Evolutionary conservation across 2,113 vertebrate genomes (phyloP).

Genomic region (Perccottus glenii): DNA sequence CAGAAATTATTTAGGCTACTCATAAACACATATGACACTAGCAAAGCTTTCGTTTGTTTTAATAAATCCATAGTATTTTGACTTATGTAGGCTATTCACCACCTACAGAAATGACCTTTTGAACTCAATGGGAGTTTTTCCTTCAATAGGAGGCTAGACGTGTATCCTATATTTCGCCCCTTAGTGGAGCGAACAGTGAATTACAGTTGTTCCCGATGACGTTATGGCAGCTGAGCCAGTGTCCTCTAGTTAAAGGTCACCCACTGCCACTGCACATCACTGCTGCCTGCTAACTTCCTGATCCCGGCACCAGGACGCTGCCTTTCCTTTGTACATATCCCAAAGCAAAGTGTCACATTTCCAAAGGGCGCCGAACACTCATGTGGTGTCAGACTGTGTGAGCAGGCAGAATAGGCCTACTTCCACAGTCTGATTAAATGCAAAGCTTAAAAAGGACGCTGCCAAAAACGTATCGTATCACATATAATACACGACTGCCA

Average conservation of each 20-base stretch:
- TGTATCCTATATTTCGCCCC: slow-evolving; percentile 31
- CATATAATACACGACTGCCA: too few species aligned
- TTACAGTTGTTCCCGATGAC: slow-evolving; percentile 50
- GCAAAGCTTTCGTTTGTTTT: background rate
- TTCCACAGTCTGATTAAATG: too few species aligned
- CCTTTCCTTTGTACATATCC: slow-evolving; percentile 38
- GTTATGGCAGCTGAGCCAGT: slow-evolving; percentile 60
- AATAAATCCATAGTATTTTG: background rate
- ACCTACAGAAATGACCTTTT: background rate
- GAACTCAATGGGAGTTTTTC: slow-evolving; percentile 25
- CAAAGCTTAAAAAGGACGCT: background rate
- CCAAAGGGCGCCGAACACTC: slow-evolving; percentile 6
- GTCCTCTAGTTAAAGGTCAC: slow-evolving; percentile 76
- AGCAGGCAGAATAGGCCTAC: too few species aligned
- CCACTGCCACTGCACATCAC: slow-evolving; percentile 67
- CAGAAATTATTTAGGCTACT: background rate
- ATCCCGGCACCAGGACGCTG: slow-evolving; percentile 34
- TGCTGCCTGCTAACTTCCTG: slow-evolving; percentile 59
- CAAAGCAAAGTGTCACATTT: slow-evolving; percentile 49
- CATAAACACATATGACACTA: background rate
- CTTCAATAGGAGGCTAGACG: slow-evolving; percentile 48
- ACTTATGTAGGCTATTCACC: background rate
- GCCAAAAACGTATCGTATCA: background rate
- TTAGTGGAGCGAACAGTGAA: slow-evolving; percentile 36
- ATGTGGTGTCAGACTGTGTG: background rate